phyloP scores from a whole-genome alignment of 2,113 vertebrate genomes.

The Rhea pennata region DNA sequence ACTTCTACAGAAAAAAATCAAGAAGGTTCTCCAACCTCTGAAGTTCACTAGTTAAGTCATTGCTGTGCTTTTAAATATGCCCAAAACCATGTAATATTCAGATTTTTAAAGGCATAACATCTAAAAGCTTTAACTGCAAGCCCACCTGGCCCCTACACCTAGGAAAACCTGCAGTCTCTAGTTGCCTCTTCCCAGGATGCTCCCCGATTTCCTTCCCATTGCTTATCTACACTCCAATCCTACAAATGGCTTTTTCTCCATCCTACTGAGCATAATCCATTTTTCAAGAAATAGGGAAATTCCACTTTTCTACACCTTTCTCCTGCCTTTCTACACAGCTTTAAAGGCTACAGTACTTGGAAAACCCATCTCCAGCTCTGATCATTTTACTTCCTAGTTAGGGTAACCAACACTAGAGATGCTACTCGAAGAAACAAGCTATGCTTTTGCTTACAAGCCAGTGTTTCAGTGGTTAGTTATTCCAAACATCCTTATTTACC shows the following conservation, averaged over 20 bases:
- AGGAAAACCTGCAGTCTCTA: neutral
- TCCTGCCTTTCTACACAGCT: neutral
- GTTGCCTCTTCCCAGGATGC: neutral
- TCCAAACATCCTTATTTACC: neutral
- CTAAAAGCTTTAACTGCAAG: neutral
- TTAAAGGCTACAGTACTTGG: neutral
- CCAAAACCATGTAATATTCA: neutral
- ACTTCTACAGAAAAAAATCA: accelerated
- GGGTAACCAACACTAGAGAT: neutral
- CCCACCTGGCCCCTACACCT: neutral
- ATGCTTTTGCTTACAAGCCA: accelerated
- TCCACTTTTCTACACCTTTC: neutral
- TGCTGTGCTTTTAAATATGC: too few species aligned
- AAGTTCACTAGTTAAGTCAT: accelerated
- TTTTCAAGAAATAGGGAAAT: neutral
- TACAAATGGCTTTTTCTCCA: neutral
- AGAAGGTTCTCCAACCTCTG: neutral
- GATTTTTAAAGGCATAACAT: neutral
- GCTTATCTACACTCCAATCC: neutral
- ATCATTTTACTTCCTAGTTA: neutral
- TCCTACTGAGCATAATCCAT: neutral
- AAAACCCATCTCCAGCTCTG: neutral
- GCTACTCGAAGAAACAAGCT: neutral
- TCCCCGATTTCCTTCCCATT: neutral
- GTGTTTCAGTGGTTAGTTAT: neutral